Percentiles rank a stretch among this genome's conserved stretches.
Conservation (phyloP, 2,797 vertebrate genomes). For the Anomalospiza imberbis region DNA sequence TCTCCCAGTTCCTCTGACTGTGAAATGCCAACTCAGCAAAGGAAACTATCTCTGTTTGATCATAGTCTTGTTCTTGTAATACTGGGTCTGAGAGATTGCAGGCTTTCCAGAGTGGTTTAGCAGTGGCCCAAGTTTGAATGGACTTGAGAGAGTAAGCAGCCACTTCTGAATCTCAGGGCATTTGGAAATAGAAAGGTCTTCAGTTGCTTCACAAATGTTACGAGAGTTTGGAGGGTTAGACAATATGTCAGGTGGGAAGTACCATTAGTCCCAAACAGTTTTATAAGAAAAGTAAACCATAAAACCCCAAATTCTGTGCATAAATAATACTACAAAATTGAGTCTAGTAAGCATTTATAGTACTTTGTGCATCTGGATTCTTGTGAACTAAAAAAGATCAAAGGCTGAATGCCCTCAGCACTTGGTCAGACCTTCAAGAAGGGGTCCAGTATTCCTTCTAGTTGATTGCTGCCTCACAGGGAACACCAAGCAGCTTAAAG, state of each 20-base stretch:
- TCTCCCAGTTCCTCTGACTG: not conserved
- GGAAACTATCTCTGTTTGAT: not conserved
- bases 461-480: not conserved
- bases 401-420: constrained; percentile 10
- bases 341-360: constrained; percentile 49
- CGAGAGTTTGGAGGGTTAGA: not conserved
- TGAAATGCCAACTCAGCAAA: not conserved
- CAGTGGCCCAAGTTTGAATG: not conserved
- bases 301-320: constrained; percentile 2
- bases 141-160: not conserved
- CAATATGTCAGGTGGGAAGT: constrained; percentile 36
- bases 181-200: constrained; percentile 9
- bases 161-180: not conserved
- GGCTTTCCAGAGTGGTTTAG: not conserved
- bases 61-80: not conserved
- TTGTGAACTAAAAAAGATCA: constrained; percentile 40
- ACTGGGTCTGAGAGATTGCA: not conserved
- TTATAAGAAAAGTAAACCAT: constrained; percentile 20
- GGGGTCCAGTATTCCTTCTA: not conserved
- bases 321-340: constrained; percentile 39
- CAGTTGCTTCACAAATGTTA: not conserved
- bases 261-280: constrained; percentile 18
- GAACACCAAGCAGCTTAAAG: constrained; percentile 7
- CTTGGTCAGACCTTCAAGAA: constrained; percentile 25
- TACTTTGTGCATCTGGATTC: not conserved